Percentiles rank a stretch among this genome's conserved stretches.
phyloP scores from a whole-genome alignment of 2,797 vertebrate genomes.

The Mastacembelus armatus region DNA sequence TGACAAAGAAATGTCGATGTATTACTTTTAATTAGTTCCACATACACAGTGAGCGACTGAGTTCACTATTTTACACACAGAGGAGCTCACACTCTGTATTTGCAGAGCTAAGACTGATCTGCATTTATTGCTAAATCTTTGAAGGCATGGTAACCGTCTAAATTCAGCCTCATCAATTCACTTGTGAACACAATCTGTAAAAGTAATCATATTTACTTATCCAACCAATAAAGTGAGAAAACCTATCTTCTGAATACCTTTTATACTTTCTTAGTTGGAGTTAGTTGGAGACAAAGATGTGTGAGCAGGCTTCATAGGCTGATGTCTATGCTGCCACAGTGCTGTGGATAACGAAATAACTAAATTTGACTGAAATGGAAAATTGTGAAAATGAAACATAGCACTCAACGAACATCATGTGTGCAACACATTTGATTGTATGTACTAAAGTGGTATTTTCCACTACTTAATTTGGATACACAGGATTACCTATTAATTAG shows the following conservation, averaged over 20 bases:
- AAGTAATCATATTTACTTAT: slow-evolving; percentile 11
- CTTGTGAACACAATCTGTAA: slow-evolving; percentile 8
- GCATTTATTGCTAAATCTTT: background rate
- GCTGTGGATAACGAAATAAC: background rate
- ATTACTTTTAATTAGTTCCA: slow-evolving; percentile 39
- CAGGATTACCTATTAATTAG: too few relatives aligned
- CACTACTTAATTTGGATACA: too few relatives aligned
- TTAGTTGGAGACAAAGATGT: background rate
- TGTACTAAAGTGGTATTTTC: too few relatives aligned
- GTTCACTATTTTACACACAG: slow-evolving; percentile 1
- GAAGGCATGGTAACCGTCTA: slow-evolving; percentile 53
- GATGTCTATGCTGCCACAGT: background rate
- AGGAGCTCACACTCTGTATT: background rate
- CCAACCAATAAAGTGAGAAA: slow-evolving; percentile 34
- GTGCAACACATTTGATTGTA: too few relatives aligned
- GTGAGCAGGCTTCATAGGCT: background rate
- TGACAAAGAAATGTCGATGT: slow-evolving; percentile 19
- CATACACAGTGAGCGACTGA: background rate
- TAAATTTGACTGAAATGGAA: background rate
- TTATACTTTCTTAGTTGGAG: background rate
- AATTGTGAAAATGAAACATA: background rate
- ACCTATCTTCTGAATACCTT: background rate
- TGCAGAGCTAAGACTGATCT: background rate
- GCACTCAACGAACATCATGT: too few relatives aligned
- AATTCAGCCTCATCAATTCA: slow-evolving; percentile 54